Evolutionary conservation across 1,140 invertebrate genomes (phyloP), one percentile per base, ranked within the genome.

Genomic region (Pomacea maculata): DNA sequence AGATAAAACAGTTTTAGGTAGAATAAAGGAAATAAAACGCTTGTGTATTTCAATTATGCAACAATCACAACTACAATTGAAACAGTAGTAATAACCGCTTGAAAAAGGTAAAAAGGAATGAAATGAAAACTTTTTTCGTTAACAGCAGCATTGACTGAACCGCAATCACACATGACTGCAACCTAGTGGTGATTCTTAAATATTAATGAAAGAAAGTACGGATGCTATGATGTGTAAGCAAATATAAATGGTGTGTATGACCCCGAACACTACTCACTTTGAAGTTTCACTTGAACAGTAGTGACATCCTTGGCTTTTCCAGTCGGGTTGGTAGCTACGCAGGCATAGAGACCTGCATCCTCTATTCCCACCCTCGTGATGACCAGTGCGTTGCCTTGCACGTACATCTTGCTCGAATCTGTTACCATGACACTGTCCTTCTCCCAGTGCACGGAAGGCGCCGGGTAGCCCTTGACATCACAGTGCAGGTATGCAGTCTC

Each of bases 281-380:
- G 79, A 21, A 82, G 80, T 79, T 82, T 82, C 2, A 87, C 84
- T 71, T 86, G 85, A 29, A 88, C 64, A n/a, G 75, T 84, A 34
- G 87, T 85, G 19, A 85, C 64, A 67, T 84, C 82, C 29, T 79
- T 75, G 57, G 83, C 84, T 15, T 75, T 75, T 57, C 81, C 80
- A 61, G 75, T 71, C 19, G 55, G 77, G 81, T 85, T 86, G 74
- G 19, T 82, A 15, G 74, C 86, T 21, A 87, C 78, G 81, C 87
- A 88, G 34, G 81, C 85, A 74, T 88, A 88, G 34, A 83, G 54
- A 8, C 87, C 87, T 52, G 85, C 81, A 73, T 88, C 85, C 67
- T 88, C 87, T 57, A 87, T 79, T 34, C 81, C 78, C 4, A 85
- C 77, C 14, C 80, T 78, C 8, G 74, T 77, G 45, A 88, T 82